Evolutionary conservation across 2,113 vertebrate genomes (phyloP), one percentile per base, ranked within the genome.

Genomic region (Oreocharis arfaki): DNA sequence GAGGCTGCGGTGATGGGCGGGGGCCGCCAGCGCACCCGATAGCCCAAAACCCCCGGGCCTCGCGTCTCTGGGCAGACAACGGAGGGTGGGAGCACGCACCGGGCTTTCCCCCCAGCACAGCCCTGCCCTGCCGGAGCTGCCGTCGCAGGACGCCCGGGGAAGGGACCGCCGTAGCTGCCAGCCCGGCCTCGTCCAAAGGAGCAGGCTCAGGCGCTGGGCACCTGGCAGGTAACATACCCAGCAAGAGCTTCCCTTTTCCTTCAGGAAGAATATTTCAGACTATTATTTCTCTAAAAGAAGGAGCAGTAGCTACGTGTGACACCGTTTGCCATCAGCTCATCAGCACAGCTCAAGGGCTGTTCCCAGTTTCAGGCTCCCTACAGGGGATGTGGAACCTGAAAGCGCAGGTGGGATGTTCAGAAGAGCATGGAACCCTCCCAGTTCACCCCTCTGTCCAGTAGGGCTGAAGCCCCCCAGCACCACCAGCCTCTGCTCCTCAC

Each of bases 41-140:
- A n/a, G n/a, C 44, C 68, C 67, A 4, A 18, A 65, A 12, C 3
- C 27, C 71, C 35, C 67, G 35, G 21, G 32, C 3, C 3, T 1
- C 13, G n/a, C 39, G 7, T 2, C 9, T 3, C n/a, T 2, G 55
- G 28, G 39, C 53, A 33, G 14, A 22, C 1, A 30, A 0, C 7
- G 13, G 47, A 4, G 47, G 15, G 12, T 3, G 39, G 28, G 8
- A 41, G 37, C 39, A 3, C 15, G 5, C 20, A 5, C 28, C 19
- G 23, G 47, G 64, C n/a, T 55, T 65, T 3, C 1, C 11, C 50
- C 46, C 47, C 24, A 10, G 76, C 76, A 6, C 85, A 4, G 67
- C 67, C 42, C 35, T 5, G 52, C 33, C 46, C 39, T 20, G 42
- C 56, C 35, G 7, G 47, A 12, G 75, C 67, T 33, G 85, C 75